A percentile compares a stretch with the other conserved stretches of the same genome.
These are phyloP conservation scores for Microctenopoma lineatum DNA, from an alignment of 2,797 vertebrate species.

Conservation along the genomic window DNA sequence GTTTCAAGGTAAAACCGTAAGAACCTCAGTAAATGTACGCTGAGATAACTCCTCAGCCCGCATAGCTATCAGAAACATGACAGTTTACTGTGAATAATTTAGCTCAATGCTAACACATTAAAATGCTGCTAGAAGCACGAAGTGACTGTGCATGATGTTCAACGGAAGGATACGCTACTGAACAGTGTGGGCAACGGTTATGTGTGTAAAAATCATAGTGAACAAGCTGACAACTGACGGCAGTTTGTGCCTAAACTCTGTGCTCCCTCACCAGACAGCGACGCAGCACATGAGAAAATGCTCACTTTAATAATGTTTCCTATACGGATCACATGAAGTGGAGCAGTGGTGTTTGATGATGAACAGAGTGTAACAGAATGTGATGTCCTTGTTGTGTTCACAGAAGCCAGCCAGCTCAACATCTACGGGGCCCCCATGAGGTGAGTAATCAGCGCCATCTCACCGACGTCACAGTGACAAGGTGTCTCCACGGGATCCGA, in stretches of 20 bases:
- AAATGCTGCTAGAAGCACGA: too few species aligned
- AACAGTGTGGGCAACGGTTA: too few species aligned
- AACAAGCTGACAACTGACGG: not conserved
- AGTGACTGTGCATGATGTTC: too few species aligned
- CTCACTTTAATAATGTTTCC: not conserved
- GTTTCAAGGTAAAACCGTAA: too few species aligned
- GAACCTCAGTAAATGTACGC: too few species aligned
- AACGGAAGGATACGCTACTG: too few species aligned
- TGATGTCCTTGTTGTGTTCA: slow-evolving; percentile 54
- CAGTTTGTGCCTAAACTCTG: not conserved
- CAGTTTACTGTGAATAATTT: too few species aligned
- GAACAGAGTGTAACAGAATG: not conserved
- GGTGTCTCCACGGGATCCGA: not conserved
- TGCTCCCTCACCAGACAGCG: not conserved
- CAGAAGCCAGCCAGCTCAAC: slow-evolving; percentile 92
- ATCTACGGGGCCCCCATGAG: slow-evolving; percentile 89
- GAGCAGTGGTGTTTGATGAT: not conserved
- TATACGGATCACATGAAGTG: not conserved
- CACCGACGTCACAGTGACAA: not conserved
- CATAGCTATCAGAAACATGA: too few species aligned
- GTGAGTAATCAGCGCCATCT: slow-evolving; percentile 48
- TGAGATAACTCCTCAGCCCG: too few species aligned
- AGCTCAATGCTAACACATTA: too few species aligned
- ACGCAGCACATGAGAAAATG: not conserved
- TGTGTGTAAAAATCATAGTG: too few species aligned